Evolutionary conservation across 2,113 vertebrate genomes (phyloP), one percentile per base, ranked within the genome.

Genomic region (Clarias magur): DNA sequence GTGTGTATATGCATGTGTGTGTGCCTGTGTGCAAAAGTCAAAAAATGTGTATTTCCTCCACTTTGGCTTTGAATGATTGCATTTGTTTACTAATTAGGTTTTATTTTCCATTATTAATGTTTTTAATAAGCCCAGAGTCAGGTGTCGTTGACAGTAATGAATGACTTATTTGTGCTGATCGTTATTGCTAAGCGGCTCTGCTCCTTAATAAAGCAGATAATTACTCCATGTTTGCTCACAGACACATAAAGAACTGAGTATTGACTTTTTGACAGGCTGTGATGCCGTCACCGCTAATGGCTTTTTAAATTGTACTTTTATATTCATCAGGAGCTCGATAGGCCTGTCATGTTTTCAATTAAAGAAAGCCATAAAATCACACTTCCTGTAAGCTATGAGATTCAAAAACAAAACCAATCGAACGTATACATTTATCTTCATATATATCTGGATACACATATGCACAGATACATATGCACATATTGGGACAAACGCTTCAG

Each of bases 41-140:
- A 92, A 90, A 90, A 92, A 88, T 88, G 90, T 92, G 90, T 91
- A 91, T 93, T 91, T 92, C 90, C 60, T 85, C 72, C 92, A 89
- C 85, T 89, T 91, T 91, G 91, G 93, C 90, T 93, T 82, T 95
- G 91, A 94, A 93, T 93, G 93, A 96, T 95, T 93, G 92, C 91
- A 93, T 95, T 95, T 95, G 95, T 95, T 95, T 95, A 94, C 95
- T 95, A 95, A 96, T 96, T 94, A 95, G 91, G 93, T 94, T 95
- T 95, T 95, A 93, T 91, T 92, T 92, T 93, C 92, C 92, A 94
- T 95, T 95, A 94, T 94, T 93, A 92, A 94, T 92, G 92, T 94
- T 95, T 96, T 95, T 95, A 95, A 96, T 96, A 96, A 96, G 94
- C 93, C 91, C 89, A 90, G 91, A 95, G 93, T 95, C 92, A 94